Evolutionary conservation across 2,888 invertebrate genomes (phyloP).

Genomic region (Brenthis daphne): DNA sequence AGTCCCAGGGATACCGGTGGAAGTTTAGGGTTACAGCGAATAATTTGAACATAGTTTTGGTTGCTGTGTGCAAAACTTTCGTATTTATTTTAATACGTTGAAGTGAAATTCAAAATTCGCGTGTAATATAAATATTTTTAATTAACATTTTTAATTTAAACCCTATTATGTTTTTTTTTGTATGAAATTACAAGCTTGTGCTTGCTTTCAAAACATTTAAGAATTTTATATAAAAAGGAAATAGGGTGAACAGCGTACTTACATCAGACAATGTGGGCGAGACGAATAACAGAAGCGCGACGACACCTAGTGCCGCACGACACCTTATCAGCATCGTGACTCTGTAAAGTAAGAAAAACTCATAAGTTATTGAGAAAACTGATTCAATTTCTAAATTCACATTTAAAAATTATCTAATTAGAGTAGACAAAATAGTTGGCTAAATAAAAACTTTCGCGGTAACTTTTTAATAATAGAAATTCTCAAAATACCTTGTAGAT

Average conservation of each 20-base stretch:
- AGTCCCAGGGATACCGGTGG: conserved; percentile 18
- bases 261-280: conserved; percentile 84
- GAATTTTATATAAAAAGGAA: neutral
- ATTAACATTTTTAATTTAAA: neutral
- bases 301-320: conserved; percentile 87
- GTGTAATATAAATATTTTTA: neutral
- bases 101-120: neutral
- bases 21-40: conserved; percentile 18
- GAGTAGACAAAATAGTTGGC: no score
- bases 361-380: conserved; percentile 35
- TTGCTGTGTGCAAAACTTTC: conserved; percentile 8
- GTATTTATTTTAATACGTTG: conserved; percentile 6
- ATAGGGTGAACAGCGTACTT: conserved; percentile 49
- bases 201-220: no score
- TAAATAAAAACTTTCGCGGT: neutral
- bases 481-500: neutral
- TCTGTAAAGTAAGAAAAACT: conserved; percentile 77
- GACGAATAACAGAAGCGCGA: conserved; percentile 79
- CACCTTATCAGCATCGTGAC: conserved; percentile 88
- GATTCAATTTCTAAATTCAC: neutral
- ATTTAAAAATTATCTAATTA: no score
- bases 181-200: no score
- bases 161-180: no score
- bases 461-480: neutral
- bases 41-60: conserved; percentile 20